These are phyloP conservation scores for Spialia ferax DNA, from an alignment of 2,888 invertebrate genomes.

Conservation along the genomic window DNA sequence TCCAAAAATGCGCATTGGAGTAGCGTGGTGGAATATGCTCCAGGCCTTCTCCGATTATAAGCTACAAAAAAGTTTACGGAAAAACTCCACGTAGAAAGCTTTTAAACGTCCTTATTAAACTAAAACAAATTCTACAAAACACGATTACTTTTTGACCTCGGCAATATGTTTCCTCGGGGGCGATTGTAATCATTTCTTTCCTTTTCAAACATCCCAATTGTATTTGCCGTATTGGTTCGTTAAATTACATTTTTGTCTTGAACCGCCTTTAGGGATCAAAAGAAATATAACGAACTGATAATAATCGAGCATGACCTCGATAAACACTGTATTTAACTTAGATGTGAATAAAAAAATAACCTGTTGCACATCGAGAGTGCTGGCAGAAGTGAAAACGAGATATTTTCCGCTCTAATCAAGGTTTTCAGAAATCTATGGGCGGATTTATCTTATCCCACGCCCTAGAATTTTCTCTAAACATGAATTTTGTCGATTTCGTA, in stretches of 20 bases:
- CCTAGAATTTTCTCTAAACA: too few species aligned
- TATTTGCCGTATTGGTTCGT: conserved; percentile 40
- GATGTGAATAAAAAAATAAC: not conserved
- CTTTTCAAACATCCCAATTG: conserved; percentile 28
- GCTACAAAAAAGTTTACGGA: too few species aligned
- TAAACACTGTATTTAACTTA: not conserved
- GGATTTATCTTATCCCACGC: too few species aligned
- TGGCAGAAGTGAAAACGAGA: too few species aligned
- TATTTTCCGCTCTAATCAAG: too few species aligned
- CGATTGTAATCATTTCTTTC: conserved; percentile 37
- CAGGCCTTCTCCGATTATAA: too few species aligned
- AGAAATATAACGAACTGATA: not conserved
- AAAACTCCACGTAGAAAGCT: too few species aligned
- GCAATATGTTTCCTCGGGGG: conserved; percentile 24
- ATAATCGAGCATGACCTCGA: not conserved
- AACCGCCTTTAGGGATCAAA: conserved; percentile 24
- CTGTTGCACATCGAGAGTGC: too few species aligned
- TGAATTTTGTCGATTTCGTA: too few species aligned
- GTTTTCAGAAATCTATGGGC: too few species aligned
- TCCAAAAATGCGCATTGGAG: too few species aligned
- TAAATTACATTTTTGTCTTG: conserved; percentile 42
- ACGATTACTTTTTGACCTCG: conserved; percentile 41
- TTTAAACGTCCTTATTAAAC: not conserved
- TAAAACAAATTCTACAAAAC: conserved; percentile 23
- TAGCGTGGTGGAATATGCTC: too few species aligned